phyloP scores from a whole-genome alignment of 64 coral and sea anemone species.

The Platygyra sinensis region DNA sequence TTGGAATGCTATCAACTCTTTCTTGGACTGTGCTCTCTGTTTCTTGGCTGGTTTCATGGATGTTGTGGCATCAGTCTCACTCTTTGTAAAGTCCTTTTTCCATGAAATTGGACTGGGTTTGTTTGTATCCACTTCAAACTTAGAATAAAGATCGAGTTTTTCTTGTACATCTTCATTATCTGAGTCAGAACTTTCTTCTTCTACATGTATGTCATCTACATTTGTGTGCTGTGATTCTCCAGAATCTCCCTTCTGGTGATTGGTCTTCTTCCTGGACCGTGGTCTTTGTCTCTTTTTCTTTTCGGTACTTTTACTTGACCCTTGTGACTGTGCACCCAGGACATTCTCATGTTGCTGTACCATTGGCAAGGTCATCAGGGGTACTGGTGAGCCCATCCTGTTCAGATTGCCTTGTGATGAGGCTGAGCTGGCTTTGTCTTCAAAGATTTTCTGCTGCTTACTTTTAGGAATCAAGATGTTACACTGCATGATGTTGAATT shows the following conservation, averaged over 20 bases:
- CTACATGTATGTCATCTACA: background rate
- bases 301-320: background rate
- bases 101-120: background rate
- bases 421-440: background rate
- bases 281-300: background rate
- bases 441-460: background rate
- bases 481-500: background rate
- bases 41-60: background rate
- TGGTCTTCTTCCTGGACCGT: background rate
- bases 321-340: background rate
- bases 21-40: background rate
- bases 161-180: conserved; percentile 24
- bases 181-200: conserved; percentile 10
- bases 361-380: background rate
- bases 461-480: conserved; percentile 24
- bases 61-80: background rate
- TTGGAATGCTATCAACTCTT: background rate
- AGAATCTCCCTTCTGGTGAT: background rate
- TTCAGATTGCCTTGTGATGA: background rate
- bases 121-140: background rate
- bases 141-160: conserved; percentile 29
- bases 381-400: background rate
- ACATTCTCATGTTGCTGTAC: background rate
- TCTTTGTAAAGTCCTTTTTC: background rate
- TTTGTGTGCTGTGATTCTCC: background rate